Evolutionary conservation across 1,140 invertebrate species (phyloP), one percentile per base, ranked within the genome.

Genomic region (Leptoteleia sp.): DNA sequence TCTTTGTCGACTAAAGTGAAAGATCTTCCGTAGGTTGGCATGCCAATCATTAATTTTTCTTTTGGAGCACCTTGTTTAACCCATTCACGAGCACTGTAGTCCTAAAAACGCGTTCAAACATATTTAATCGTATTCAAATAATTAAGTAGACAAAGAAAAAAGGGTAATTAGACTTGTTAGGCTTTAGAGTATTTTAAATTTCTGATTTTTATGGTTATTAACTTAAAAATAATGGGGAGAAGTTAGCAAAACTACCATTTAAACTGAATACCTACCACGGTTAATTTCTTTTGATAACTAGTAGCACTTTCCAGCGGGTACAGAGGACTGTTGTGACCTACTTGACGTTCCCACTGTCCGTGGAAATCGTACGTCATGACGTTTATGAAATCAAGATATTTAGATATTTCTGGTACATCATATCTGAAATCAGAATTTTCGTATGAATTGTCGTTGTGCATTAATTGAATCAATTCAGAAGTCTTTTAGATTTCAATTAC

Each of bases 321-420:
- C 0, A 98, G 91, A 0, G 97, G 97, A 72, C 95, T 95, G 89
- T 97, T 97, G 87, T 98, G 96, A 1, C 96, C 96, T 8, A 97
- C 96, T 82, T 95, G 94, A 76, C 95, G 91, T 84, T 97, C 96
- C 96, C 96, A 97, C 83, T 96, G 95, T 0, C 96, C 96, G 83
- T 97, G 96, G 91, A 97, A 97, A 85, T 98, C 97, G 80, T 97
- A 98, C 1, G 96, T 97, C 96, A 98, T 97, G 3, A 98, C 93
- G 84, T 97, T 98, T 82, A 98, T 96, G 82, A 96, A 97, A 89
- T 98, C 96, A 77, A 98, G 89, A 82, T 96, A 97, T 90, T 98
- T 97, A 22, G 96, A 95, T 57, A 98, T 96, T 90, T 98, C 96
- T 0, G 95, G 94, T 4, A 98, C 96, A 81, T 98, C 96, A 81